Evolutionary conservation across 53 echinoderm and acorn worm genomes (phyloP).

Genomic region (Zoroaster sp.): DNA sequence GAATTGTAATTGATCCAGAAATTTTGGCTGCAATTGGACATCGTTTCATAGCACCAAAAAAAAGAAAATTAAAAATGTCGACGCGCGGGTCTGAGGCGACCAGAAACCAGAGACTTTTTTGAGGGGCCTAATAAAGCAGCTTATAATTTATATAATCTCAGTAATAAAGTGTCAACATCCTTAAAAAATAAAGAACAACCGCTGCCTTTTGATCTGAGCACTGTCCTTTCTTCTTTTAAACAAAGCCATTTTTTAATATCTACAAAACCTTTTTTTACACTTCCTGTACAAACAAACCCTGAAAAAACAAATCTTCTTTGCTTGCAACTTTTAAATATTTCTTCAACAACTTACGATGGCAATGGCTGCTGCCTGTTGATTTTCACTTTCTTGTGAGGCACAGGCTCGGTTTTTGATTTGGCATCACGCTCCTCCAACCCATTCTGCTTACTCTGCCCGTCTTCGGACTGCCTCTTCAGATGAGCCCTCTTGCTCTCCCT

Average conservation of each 20-base stretch:
- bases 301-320: background rate
- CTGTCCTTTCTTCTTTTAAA: background rate
- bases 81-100: no score
- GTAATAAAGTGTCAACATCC: no score
- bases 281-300: background rate
- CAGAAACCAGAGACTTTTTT: no score
- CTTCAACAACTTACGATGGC: constrained; percentile 5
- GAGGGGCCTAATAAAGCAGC: no score
- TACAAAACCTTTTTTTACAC: background rate
- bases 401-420: constrained; percentile 31
- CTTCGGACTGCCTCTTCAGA: constrained; percentile 23
- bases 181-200: background rate
- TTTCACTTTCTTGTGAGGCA: constrained; percentile 64
- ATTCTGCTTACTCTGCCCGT: constrained; percentile 3
- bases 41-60: no score
- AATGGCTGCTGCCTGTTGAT: constrained; percentile 65
- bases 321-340: background rate
- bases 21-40: no score
- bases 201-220: background rate
- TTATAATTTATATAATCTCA: no score
- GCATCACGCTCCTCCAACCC: background rate
- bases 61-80: no score
- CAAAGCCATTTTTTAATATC: background rate
- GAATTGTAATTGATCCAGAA: no score
- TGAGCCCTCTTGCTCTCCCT: background rate